Percentiles rank a stretch among this genome's conserved stretches.
Conservation (phyloP, 2,113 vertebrate genomes). For the Epinephelus moara region DNA sequence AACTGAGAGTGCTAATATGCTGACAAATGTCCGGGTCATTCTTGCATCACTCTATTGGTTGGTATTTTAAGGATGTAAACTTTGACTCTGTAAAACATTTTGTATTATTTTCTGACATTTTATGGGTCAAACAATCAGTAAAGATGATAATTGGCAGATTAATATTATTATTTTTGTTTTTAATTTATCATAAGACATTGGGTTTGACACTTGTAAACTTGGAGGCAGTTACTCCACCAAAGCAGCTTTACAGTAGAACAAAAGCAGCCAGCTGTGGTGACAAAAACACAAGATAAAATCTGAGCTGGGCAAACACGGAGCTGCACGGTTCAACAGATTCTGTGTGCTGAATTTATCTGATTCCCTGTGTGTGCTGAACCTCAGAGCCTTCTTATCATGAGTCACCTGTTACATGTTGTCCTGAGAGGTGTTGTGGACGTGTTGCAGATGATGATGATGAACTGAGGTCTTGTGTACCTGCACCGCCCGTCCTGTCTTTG, state of each 20-base stretch:
- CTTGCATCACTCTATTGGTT: too few species aligned
- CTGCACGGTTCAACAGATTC: neutral
- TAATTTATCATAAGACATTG: too few species aligned
- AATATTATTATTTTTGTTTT: neutral
- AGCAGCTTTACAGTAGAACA: slow-evolving; percentile 7
- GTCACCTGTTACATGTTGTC: too few species aligned
- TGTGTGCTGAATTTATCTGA: neutral
- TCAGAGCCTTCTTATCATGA: neutral
- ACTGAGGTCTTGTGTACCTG: slow-evolving; percentile 26
- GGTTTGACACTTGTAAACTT: too few species aligned
- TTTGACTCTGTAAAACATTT: too few species aligned
- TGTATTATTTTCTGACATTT: too few species aligned
- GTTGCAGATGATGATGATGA: neutral
- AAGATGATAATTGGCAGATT: too few species aligned
- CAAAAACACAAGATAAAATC: slow-evolving; percentile 29
- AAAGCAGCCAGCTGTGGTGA: slow-evolving; percentile 18
- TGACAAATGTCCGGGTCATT: too few species aligned
- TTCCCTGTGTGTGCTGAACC: neutral
- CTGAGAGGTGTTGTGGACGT: neutral
- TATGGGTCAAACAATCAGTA: too few species aligned
- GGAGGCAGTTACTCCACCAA: neutral
- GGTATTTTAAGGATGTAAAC: too few species aligned
- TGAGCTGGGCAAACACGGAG: slow-evolving; percentile 9
- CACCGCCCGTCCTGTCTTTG: slow-evolving; percentile 74
- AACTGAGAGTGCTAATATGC: too few species aligned